Evolutionary conservation across 1,140 invertebrate species (phyloP).

Genomic region (Lepidotrigona ventralis): DNA sequence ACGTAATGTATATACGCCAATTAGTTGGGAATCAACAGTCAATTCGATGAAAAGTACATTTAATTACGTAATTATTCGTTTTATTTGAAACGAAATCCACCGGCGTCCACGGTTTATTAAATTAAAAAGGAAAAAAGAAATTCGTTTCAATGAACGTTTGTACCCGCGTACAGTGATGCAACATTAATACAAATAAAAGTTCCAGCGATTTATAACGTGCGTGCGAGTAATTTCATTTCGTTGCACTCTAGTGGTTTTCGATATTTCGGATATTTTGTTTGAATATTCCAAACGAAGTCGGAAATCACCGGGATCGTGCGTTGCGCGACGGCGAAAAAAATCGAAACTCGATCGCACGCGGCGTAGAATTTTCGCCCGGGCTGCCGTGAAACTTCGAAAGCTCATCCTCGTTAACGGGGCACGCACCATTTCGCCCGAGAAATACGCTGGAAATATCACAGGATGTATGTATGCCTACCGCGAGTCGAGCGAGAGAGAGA

Average conservation of each 20-base stretch:
- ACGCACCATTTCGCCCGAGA: background rate
- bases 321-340: background rate
- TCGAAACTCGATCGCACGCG: background rate
- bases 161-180: too few species aligned
- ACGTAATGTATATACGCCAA: background rate
- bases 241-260: background rate
- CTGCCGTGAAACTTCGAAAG: background rate
- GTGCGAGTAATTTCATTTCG: background rate
- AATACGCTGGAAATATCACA: background rate
- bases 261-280: background rate
- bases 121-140: too few species aligned
- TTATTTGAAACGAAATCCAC: background rate
- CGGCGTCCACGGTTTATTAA: too few species aligned
- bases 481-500: background rate
- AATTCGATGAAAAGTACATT: background rate
- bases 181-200: background rate
- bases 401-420: background rate
- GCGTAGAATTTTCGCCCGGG: background rate
- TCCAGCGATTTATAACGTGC: background rate
- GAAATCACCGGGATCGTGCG: too few species aligned
- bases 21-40: background rate
- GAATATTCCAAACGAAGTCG: background rate
- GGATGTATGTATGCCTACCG: background rate
- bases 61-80: background rate
- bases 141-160: too few species aligned